These are phyloP conservation scores for Brachyrhaphis roseni DNA, from an alignment of 2,797 vertebrate genomes.

Conservation along the genomic window DNA sequence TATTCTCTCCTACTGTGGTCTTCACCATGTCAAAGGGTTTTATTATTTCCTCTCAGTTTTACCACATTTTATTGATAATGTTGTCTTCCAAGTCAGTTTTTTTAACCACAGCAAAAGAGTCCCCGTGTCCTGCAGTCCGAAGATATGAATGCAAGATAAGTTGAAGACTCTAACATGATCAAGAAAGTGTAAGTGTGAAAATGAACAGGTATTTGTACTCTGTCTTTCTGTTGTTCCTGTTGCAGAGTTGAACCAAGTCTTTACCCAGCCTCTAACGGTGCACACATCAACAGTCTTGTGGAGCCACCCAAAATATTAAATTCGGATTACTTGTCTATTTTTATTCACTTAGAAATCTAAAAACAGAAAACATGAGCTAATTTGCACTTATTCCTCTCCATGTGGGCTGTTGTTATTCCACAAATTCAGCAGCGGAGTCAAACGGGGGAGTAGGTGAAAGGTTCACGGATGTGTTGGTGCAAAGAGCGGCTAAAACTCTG, in stretches of 20 bases:
- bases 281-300: constrained; percentile 35
- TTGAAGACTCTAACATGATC: not conserved
- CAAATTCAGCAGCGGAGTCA: constrained; percentile 33
- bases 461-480: constrained; percentile 38
- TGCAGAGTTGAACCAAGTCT: constrained; percentile 9
- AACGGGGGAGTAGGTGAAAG: constrained; percentile 33
- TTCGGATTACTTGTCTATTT: constrained; percentile 31
- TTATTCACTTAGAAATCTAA: constrained; percentile 28
- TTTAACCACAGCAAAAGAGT: not conserved
- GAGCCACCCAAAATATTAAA: constrained; percentile 39
- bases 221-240: not conserved
- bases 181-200: not conserved
- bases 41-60: not conserved
- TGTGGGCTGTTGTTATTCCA: constrained; percentile 38
- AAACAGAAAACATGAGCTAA: constrained; percentile 40
- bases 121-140: not conserved
- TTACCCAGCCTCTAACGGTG: not conserved
- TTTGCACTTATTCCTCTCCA: constrained; percentile 7
- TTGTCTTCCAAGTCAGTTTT: not conserved
- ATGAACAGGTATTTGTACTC: not conserved
- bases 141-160: not conserved
- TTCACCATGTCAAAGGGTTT: not conserved
- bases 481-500: constrained; percentile 29
- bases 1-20: not conserved
- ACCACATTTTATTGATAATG: not conserved